Evolutionary conservation across 2,113 vertebrate genomes (phyloP), one percentile per base, ranked within the genome.

Genomic region (Hippotragus niger): DNA sequence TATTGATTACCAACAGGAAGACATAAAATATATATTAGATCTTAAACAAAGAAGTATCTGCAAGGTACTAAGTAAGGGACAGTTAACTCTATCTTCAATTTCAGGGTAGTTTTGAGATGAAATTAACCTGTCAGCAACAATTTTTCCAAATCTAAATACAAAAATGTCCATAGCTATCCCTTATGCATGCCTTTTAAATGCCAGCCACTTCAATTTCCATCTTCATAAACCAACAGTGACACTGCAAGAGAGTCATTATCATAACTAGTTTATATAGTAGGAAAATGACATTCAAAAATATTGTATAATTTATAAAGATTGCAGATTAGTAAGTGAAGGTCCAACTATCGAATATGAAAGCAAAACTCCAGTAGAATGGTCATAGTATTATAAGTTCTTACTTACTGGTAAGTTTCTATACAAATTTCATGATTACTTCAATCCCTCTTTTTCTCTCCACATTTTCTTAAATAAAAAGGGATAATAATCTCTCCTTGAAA

Each of bases 361-460:
- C 21, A 71, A 36, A 57, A 53, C 31, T 29, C n/a, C 19, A 82
- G 14, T 5, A 86, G 25, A 8, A 45, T 29, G 2, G 12, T 33
- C 25, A 11, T 31, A n/a, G 19, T 53, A 62, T 64, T 62, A 80
- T 4, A 19, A 64, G 43, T 33, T 29, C 95, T 82, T 71, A 8
- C 13, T 82, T 80, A 7, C 7, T 67, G 1, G 6, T 40, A 4
- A 60, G 16, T 52, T 84, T 81, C 33, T 12, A 23, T 19, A 47
- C 25, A 9, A 12, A 83, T 53, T 91, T 88, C 7, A 76, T 12
- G 25, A 9, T 76, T 82, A 7, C 25, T 58, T 82, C 31, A 23
- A 40, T 0, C 16, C 2, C 2, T 3, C 9, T 80, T 67, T 33
- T 1, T 62, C 2, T 31, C 10, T 9, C n/a, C 19, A 16, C 3